Evolutionary conservation across 2,888 invertebrate genomes (phyloP).

Genomic region (Heliconius erato): DNA sequence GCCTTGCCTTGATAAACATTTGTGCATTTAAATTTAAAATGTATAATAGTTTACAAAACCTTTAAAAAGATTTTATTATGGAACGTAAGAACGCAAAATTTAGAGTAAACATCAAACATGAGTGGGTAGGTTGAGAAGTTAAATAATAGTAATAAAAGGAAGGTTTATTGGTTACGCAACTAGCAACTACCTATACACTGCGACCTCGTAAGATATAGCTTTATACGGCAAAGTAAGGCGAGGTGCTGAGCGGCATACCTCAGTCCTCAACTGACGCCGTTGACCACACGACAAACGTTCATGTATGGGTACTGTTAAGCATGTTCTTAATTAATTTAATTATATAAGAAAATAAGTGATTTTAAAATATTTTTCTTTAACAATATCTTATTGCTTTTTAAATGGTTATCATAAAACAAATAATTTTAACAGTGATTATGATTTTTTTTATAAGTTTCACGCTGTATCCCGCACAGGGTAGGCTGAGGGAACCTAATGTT

Average conservation of each 20-base stretch:
- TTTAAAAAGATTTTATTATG: background rate
- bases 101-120: background rate
- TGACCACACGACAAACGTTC: constrained; percentile 15
- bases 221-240: constrained; percentile 79
- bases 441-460: too few relatives aligned
- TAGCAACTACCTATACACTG: constrained; percentile 68
- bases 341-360: background rate
- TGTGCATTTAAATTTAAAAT: too few relatives aligned
- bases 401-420: background rate
- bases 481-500: too few relatives aligned
- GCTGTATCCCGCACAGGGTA: too few relatives aligned
- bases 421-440: background rate
- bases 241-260: constrained; percentile 63
- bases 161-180: constrained; percentile 69
- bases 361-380: background rate
- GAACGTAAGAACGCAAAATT: background rate
- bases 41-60: background rate
- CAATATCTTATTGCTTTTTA: background rate
- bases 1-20: too few relatives aligned
- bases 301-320: background rate
- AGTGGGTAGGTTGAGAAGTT: constrained; percentile 12
- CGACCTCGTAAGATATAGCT: constrained; percentile 80
- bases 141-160: constrained; percentile 43
- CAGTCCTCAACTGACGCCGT: constrained; percentile 66
- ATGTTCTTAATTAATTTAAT: background rate